These are phyloP conservation scores for Lytechinus pictus DNA, from an alignment of 35 echinoderm and acorn worm genomes.

Conservation along the genomic window DNA sequence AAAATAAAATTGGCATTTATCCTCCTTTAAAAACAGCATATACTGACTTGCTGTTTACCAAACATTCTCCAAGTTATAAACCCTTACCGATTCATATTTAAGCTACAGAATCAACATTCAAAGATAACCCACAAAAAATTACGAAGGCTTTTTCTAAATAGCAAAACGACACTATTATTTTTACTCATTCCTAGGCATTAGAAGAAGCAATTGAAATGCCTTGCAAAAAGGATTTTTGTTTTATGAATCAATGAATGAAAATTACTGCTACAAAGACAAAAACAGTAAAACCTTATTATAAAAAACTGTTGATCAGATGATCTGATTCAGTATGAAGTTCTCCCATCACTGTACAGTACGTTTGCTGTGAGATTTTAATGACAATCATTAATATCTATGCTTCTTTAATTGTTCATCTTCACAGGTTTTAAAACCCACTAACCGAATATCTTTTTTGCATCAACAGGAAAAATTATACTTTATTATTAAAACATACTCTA, in stretches of 20 bases:
- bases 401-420: constrained; percentile 17
- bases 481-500: neutral
- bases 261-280: neutral
- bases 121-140: too few species aligned
- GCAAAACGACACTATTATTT: neutral
- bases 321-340: neutral
- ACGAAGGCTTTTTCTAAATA: too few species aligned
- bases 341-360: constrained; percentile 8
- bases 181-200: neutral
- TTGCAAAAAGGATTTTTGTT: neutral
- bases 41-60: neutral
- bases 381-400: neutral
- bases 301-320: neutral
- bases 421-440: constrained; percentile 45
- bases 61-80: neutral
- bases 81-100: neutral
- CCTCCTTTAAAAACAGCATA: neutral
- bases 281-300: neutral
- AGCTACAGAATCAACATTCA: too few species aligned
- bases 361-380: constrained; percentile 35
- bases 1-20: too few species aligned
- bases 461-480: constrained; percentile 40
- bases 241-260: neutral
- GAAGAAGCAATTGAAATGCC: neutral
- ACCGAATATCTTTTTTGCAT: constrained; percentile 34